These are phyloP conservation scores for Acanthisitta chloris DNA, from an alignment of 2,113 vertebrate species.

Conservation along the genomic window DNA sequence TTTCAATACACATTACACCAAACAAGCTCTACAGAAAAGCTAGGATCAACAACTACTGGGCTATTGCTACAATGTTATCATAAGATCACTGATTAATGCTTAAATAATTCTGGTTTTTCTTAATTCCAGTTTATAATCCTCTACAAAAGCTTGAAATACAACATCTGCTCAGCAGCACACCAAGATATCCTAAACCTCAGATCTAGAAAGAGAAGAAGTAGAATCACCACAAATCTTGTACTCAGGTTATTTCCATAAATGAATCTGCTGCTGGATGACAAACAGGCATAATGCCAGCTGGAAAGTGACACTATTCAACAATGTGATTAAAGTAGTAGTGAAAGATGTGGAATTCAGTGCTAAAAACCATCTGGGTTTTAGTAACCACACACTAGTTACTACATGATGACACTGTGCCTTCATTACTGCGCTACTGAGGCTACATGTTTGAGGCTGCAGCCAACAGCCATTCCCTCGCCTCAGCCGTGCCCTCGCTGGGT, in stretches of 20 bases:
- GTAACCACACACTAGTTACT: not conserved
- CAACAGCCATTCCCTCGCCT: not conserved
- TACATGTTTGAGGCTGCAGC: not conserved
- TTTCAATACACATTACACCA: not conserved
- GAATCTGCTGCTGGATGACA: not conserved
- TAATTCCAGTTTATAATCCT: not conserved
- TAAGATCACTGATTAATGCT: not conserved
- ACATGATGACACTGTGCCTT: not conserved
- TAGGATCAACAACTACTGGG: not conserved
- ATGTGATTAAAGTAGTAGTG: not conserved
- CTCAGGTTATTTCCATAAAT: not conserved
- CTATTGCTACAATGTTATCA: not conserved
- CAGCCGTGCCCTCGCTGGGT: rapidly evolving
- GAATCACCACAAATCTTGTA: not conserved
- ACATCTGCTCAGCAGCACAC: not conserved
- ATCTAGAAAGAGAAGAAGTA: not conserved
- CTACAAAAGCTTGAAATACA: not conserved
- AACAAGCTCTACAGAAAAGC: not conserved
- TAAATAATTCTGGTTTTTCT: not conserved
- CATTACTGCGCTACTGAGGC: rapidly evolving
- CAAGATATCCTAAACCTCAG: not conserved
- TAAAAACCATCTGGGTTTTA: not conserved
- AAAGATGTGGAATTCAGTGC: not conserved
- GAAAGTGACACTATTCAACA: not conserved
- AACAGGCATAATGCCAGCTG: not conserved